Evolutionary conservation across 2,113 vertebrate species (phyloP), one percentile per base, ranked within the genome.

Genomic region (Indicator indicator): DNA sequence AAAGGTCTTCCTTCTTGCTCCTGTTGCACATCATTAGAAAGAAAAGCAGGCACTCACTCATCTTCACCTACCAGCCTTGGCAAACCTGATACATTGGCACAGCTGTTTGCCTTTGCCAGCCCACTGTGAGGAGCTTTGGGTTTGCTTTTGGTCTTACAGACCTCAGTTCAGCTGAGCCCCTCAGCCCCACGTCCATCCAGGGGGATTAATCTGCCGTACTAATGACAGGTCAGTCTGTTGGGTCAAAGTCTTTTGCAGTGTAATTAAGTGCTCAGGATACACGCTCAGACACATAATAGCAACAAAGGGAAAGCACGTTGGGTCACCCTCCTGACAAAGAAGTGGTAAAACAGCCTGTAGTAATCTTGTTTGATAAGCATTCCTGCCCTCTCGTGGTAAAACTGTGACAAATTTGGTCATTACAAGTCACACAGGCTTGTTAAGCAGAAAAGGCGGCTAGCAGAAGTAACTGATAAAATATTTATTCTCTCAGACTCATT

Each of bases 321-420:
- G 60, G 69, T 80, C 40, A 38, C 71, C 14, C 46, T 91, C 32
- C 79, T 17, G 70, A 60, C 33, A 67, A 62, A 63, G 40, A 72
- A 12, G 27, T 23, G 28, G 44, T 42, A 76, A 82, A 93, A 67
- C 50, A 69, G 9, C 59, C 3, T 9, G 33, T 74, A 71, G 83
- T n/a, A 83, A 78, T 56, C 3, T n/a, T 64, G 76, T 96, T 95
- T 65, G 74, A 79, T 90, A 82, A 92, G 42, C 93, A 40, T 92
- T 94, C 76, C 90, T 96, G 96, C 96, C 97, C 96, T 96, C 97
- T 97, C 30, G 96, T 96, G 96, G 97, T 90, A 87, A 82, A 87
- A 81, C 33, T 20, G n/a, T 30, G 78, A 40, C 67, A 71, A 64
- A 64, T 38, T 70, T 68, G 78, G 24, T 86, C 32, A 23, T 16